Evolutionary conservation across 2,113 vertebrate genomes (phyloP).

Genomic region (Atractosteus spatula): DNA sequence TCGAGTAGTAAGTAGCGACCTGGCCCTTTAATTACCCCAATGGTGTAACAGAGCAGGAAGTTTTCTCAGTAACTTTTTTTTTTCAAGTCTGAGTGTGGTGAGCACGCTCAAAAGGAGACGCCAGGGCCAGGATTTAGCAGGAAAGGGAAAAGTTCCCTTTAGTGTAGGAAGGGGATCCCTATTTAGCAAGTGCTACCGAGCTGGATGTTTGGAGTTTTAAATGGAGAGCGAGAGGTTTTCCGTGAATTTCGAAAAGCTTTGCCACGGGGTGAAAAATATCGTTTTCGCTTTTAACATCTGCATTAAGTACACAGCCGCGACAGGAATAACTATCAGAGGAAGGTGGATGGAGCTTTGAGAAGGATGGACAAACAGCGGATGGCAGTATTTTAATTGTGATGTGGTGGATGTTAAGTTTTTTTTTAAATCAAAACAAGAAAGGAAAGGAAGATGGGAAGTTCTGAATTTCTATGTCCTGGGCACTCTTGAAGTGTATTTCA

Average conservation of each 20-base stretch:
- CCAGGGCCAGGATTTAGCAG: slow-evolving; percentile 1
- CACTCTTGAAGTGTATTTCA: too few species aligned
- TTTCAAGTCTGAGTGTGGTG: neutral
- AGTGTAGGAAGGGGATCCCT: neutral
- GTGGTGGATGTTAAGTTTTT: neutral
- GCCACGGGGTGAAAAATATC: neutral
- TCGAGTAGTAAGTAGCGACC: neutral
- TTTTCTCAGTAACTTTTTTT: slow-evolving; percentile 22
- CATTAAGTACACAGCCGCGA: neutral
- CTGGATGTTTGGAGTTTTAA: neutral
- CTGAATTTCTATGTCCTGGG: too few species aligned
- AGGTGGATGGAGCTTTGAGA: neutral
- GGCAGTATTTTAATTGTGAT: neutral
- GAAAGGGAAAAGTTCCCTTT: neutral
- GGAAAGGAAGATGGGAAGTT: too few species aligned
- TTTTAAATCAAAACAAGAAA: too few species aligned
- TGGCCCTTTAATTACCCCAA: slow-evolving; percentile 9
- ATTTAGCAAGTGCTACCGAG: neutral
- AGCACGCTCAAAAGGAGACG: neutral
- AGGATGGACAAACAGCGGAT: neutral
- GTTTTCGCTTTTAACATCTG: neutral
- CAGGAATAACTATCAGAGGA: neutral
- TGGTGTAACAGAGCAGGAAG: slow-evolving; percentile 19
- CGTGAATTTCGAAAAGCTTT: neutral
- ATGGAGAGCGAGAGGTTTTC: neutral